Evolutionary conservation across 2,888 invertebrate species (phyloP).

Genomic region (Rhyacophila evoluta): DNA sequence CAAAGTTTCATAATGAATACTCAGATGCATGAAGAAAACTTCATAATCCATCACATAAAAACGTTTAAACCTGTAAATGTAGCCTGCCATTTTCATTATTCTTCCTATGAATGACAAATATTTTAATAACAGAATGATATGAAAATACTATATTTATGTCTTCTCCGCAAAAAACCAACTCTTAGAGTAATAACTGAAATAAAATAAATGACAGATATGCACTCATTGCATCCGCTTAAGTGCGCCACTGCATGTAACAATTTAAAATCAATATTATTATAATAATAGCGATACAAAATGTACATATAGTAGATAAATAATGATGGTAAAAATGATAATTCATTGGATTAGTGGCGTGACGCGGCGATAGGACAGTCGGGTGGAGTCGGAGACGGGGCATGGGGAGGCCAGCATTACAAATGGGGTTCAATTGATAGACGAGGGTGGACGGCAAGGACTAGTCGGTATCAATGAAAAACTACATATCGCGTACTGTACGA

Average conservation of each 20-base stretch:
- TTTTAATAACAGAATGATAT: too few relatives aligned
- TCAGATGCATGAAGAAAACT: too few relatives aligned
- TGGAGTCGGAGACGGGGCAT: neutral
- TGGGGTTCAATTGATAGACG: neutral
- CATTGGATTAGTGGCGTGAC: conserved; percentile 25
- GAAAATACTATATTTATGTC: too few relatives aligned
- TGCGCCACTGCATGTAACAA: neutral
- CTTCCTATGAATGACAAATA: too few relatives aligned
- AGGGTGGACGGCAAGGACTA: neutral
- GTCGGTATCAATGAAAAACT: conserved; percentile 37
- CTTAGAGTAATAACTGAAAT: too few relatives aligned
- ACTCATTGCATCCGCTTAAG: neutral
- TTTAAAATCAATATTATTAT: conserved; percentile 2
- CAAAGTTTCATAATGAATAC: too few relatives aligned
- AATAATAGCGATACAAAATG: neutral
- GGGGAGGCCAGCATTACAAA: neutral
- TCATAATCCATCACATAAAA: too few relatives aligned
- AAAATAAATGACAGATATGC: too few relatives aligned
- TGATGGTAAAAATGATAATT: conserved; percentile 7
- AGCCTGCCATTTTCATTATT: too few relatives aligned
- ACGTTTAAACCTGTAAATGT: too few relatives aligned
- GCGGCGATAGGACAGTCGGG: neutral
- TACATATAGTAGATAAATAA: neutral
- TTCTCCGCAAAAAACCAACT: too few relatives aligned
- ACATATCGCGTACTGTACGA: conserved; percentile 16